Evolutionary conservation across 2,888 invertebrate species (phyloP).

Genomic region (Volucella inanis): DNA sequence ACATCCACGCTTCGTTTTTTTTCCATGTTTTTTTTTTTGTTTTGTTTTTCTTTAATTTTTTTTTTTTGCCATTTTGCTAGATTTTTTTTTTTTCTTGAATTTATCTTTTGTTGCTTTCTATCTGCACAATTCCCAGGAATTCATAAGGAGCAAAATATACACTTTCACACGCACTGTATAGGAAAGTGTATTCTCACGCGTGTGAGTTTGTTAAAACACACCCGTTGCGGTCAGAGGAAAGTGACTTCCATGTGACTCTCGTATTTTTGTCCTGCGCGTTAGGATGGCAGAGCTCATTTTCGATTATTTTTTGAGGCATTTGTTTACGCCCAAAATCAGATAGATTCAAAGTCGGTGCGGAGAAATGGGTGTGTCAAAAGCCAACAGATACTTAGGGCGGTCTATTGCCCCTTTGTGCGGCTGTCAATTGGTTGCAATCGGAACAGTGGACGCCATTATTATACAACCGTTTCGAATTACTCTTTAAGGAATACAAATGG

Average conservation of each 20-base stretch:
- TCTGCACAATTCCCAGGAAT: background rate
- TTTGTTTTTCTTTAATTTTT: conserved; percentile 16
- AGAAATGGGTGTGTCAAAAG: conserved; percentile 20
- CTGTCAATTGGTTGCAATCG: conserved; percentile 65
- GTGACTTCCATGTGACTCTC: background rate
- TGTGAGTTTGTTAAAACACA: conserved; percentile 1
- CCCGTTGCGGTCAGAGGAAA: background rate
- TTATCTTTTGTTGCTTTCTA: conserved; percentile 25
- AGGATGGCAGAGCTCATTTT: background rate
- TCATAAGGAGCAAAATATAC: conserved; percentile 12
- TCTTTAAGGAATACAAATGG: background rate
- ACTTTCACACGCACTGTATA: conserved; percentile 36
- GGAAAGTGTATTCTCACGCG: conserved; percentile 20
- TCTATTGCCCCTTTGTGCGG: conserved; percentile 34
- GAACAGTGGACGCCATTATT: conserved; percentile 67
- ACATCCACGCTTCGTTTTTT: conserved; percentile 21
- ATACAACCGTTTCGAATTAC: conserved; percentile 64
- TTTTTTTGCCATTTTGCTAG: conserved; percentile 3
- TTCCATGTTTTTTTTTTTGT: conserved; percentile 3
- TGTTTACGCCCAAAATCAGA: background rate
- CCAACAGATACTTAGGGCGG: conserved; percentile 22
- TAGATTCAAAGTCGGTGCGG: background rate
- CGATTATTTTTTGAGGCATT: conserved; percentile 6
- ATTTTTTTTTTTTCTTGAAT: conserved; percentile 16
- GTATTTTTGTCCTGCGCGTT: conserved; percentile 33